Percentiles rank a stretch among this genome's conserved stretches.
Conservation (phyloP, 2,113 vertebrate genomes). For the Paraplagusia blochii region DNA sequence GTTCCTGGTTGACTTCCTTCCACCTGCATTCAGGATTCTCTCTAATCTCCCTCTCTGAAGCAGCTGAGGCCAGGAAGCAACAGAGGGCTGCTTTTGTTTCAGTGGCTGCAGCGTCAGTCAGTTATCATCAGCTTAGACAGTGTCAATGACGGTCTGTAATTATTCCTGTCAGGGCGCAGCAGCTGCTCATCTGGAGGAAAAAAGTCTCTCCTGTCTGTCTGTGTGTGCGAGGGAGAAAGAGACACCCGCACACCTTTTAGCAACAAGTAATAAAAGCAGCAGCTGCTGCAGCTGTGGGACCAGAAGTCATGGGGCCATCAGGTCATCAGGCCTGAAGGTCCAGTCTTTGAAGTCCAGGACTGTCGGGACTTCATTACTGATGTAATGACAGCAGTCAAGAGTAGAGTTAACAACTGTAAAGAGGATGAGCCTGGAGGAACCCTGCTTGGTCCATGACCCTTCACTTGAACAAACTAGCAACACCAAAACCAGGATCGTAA, state of each 20-base stretch:
- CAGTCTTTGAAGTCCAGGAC: no score
- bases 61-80: not conserved
- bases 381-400: no score
- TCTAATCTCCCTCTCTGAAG: not conserved
- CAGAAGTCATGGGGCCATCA: no score
- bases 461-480: no score
- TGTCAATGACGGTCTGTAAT: conserved; percentile 51
- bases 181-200: conserved; percentile 49
- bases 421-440: no score
- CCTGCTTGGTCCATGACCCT: no score
- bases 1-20: not conserved
- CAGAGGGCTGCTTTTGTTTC: conserved; percentile 30
- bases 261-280: conserved; percentile 45
- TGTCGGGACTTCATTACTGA: no score
- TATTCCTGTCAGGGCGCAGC: conserved; percentile 51
- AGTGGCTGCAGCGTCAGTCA: conserved; percentile 54
- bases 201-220: conserved; percentile 38
- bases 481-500: no score
- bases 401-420: no score
- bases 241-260: conserved; percentile 28
- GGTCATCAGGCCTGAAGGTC: no score
- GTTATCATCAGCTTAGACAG: conserved; percentile 51
- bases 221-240: no score
- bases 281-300: no score
- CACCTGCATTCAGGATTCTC: not conserved